These are phyloP conservation scores for Lingula anatina DNA, from an alignment of 2,888 invertebrate species.

Conservation along the genomic window DNA sequence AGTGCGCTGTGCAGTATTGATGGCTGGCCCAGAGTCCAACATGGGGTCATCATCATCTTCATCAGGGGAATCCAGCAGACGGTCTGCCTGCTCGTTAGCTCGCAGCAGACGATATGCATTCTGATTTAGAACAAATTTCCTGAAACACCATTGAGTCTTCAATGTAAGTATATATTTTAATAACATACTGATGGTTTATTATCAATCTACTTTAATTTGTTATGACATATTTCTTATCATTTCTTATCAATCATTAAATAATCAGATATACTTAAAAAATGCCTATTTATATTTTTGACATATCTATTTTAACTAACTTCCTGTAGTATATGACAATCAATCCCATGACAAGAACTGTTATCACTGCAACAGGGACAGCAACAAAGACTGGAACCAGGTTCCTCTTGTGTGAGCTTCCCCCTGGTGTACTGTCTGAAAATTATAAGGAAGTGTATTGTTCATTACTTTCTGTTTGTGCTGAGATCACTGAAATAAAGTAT, in stretches of 20 bases:
- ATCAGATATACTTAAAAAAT: too few relatives aligned
- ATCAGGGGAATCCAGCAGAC: constrained; percentile 17
- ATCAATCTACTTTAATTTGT: too few relatives aligned
- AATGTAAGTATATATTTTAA: neutral
- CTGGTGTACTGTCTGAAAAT: too few relatives aligned
- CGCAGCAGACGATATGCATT: constrained; percentile 12
- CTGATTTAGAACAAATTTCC: neutral
- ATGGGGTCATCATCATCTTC: constrained; percentile 18
- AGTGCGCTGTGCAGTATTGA: too few relatives aligned
- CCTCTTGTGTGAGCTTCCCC: too few relatives aligned
- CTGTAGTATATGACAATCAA: constrained; percentile 24
- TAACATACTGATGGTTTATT: neutral
- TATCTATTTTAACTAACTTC: too few relatives aligned
- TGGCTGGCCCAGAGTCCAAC: constrained; percentile 17
- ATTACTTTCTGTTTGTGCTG: too few relatives aligned
- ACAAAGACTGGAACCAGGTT: constrained; percentile 24
- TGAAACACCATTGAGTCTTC: neutral
- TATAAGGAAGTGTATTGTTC: too few relatives aligned
- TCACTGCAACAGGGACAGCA: constrained; percentile 23
- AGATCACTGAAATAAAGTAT: too few relatives aligned
- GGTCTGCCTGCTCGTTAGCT: constrained; percentile 15
- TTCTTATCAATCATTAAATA: too few relatives aligned
- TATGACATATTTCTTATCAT: too few relatives aligned
- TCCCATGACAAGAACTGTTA: constrained; percentile 17
- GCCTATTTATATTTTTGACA: too few relatives aligned